Evolutionary conservation across 2,797 vertebrate species (phyloP), one percentile per base, ranked within the genome.

Genomic region (Holocentrus rufus): DNA sequence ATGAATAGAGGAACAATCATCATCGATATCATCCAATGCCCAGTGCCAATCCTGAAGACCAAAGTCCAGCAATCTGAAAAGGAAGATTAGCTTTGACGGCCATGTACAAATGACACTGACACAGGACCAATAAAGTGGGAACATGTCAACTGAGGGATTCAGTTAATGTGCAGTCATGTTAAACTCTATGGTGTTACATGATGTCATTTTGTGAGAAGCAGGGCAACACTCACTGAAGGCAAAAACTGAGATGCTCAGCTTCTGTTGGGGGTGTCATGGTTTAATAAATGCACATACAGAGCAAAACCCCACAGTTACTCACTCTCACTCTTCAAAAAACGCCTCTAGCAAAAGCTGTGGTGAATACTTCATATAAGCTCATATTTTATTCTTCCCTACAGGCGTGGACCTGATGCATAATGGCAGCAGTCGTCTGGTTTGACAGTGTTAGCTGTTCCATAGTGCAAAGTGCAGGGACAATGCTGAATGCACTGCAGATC

Each of bases 21-120:
- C 96, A 92, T 96, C 95, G 88, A 95, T 91, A 93, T 98, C 96
- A 95, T 98, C 96, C 95, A 98, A 91, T 34, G 95, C 95, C 97
- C 96, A 98, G 93, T 95, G 94, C 96, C 96, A 98, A 94, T 98
- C 96, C 92, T 96, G 96, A 92, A 97, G 94, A 89, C 95, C 93
- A 84, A 94, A 92, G 93, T 96, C 96, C 92, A 96, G 95, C 89
- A 94, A 92, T 95, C 98, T 98, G 96, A 84, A 97, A 97, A 71
- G 91, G 93, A 93, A 96, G 93, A 95, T 94, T 86, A 52, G 57
- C 69, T 81, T 69, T 87, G 80, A 82, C 34, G 80, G 64, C 62
- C 5, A 27, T 70, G 62, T 36, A 23, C 47, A 20, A 27, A 7
- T 39, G 18, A 50, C 39, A 34, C 3, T 39, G 30, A 58, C 20